A percentile compares a stretch with the other conserved stretches of the same genome.
Conservation (phyloP, 1,140 invertebrate genomes). For the Drosophila bifasciata region DNA sequence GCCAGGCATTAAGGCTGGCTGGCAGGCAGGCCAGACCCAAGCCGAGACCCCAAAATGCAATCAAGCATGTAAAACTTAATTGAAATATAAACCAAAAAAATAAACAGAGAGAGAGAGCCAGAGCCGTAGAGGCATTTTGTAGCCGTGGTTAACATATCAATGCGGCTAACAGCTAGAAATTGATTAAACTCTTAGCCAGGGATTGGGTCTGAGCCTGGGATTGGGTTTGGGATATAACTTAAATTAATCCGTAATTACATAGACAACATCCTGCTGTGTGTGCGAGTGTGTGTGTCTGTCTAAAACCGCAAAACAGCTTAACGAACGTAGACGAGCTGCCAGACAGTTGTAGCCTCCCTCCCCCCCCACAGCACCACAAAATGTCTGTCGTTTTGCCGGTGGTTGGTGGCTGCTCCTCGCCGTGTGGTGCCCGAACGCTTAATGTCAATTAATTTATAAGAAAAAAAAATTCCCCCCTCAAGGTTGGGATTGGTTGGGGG, state of each 20-base stretch:
- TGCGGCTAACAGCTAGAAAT: slow-evolving; percentile 24
- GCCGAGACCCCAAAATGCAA: slow-evolving; percentile 60
- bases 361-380: slow-evolving; percentile 31
- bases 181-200: slow-evolving; percentile 50
- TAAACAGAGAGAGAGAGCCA: neutral
- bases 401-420: slow-evolving; percentile 5
- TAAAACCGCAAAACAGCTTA: slow-evolving; percentile 76
- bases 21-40: too few species aligned
- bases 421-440: slow-evolving; percentile 80
- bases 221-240: slow-evolving; percentile 60
- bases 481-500: neutral
- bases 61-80: slow-evolving; percentile 82
- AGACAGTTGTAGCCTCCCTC: slow-evolving; percentile 30
- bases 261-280: slow-evolving; percentile 81
- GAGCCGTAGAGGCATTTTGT: slow-evolving; percentile 36
- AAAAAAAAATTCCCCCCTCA: slow-evolving; percentile 29
- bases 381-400: slow-evolving; percentile 23
- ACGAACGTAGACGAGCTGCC: slow-evolving; percentile 80
- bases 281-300: slow-evolving; percentile 10
- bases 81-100: slow-evolving; percentile 78
- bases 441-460: slow-evolving; percentile 83
- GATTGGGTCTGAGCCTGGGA: neutral
- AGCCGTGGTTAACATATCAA: slow-evolving; percentile 72
- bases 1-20: slow-evolving; percentile 65
- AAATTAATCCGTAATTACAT: slow-evolving; percentile 84